Conservation (phyloP, 1,140 invertebrate genomes). For the Lysiphlebus fabarum region DNA sequence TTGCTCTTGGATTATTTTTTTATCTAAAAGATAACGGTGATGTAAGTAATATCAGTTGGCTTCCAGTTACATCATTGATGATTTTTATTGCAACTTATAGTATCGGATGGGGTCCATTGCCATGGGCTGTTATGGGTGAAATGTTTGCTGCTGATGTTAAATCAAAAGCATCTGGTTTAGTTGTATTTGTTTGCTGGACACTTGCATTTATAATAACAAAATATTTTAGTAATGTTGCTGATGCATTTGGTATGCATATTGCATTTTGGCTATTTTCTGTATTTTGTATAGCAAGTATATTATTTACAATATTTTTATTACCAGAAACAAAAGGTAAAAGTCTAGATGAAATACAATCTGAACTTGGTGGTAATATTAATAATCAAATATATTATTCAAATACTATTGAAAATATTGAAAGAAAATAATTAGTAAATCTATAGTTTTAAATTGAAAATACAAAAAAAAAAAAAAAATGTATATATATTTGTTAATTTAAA, state of each 20-base stretch:
- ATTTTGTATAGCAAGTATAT: slow-evolving; percentile 61
- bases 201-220: slow-evolving; percentile 78
- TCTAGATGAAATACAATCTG: slow-evolving; percentile 68
- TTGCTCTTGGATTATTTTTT: slow-evolving; percentile 63
- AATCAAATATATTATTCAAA: background rate
- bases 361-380: slow-evolving; percentile 46
- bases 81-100: slow-evolving; percentile 68
- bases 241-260: slow-evolving; percentile 62
- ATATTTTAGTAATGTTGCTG: slow-evolving; percentile 64
- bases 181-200: slow-evolving; percentile 75
- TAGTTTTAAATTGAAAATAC: too few species aligned
- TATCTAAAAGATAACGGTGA: slow-evolving; percentile 48
- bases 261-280: slow-evolving; percentile 77
- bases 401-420: background rate
- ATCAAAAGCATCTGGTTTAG: slow-evolving; percentile 70
- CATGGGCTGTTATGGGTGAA: slow-evolving; percentile 83
- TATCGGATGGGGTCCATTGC: slow-evolving; percentile 76
- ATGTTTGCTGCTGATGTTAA: slow-evolving; percentile 76
- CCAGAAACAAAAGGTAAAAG: slow-evolving; percentile 78
- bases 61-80: slow-evolving; percentile 65
- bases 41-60: slow-evolving; percentile 56
- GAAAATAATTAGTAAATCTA: background rate
- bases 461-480: too few species aligned
- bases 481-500: too few species aligned
- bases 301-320: slow-evolving; percentile 63